Evolutionary conservation across 2,113 vertebrate species (phyloP).

Genomic region (Pygoscelis antarcticus): DNA sequence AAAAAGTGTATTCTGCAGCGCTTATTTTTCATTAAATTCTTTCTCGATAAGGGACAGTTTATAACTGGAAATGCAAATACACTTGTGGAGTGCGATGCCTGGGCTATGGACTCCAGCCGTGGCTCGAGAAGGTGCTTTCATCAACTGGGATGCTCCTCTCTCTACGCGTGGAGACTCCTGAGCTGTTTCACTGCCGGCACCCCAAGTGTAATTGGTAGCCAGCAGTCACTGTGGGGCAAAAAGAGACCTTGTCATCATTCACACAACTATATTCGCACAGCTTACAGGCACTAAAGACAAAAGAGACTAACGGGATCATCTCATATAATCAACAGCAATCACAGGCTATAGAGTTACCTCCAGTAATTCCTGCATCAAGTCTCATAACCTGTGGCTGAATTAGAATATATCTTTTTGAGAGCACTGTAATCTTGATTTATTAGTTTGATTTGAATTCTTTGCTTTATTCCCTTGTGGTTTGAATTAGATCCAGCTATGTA

Average conservation of each 20-base stretch:
- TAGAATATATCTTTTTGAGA: not conserved
- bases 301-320: not conserved
- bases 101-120: not conserved
- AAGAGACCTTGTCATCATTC: not conserved
- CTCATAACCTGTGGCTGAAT: constrained; percentile 24
- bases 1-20: not conserved
- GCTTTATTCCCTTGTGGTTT: constrained; percentile 13
- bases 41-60: not conserved
- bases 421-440: constrained; percentile 41
- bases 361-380: not conserved
- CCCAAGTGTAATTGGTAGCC: not conserved
- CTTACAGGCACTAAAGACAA: not conserved
- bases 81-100: not conserved
- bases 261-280: not conserved
- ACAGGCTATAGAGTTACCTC: not conserved
- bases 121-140: not conserved
- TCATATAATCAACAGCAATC: not conserved
- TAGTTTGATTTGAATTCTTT: constrained; percentile 27
- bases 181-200: not conserved
- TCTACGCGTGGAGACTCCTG: not conserved
- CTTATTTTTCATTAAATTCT: not conserved
- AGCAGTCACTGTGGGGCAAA: not conserved
- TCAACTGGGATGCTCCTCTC: not conserved
- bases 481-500: constrained; percentile 40
- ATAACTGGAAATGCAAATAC: not conserved